Conservation (phyloP, 2,797 vertebrate genomes). For the Cetoscarus ocellatus region DNA sequence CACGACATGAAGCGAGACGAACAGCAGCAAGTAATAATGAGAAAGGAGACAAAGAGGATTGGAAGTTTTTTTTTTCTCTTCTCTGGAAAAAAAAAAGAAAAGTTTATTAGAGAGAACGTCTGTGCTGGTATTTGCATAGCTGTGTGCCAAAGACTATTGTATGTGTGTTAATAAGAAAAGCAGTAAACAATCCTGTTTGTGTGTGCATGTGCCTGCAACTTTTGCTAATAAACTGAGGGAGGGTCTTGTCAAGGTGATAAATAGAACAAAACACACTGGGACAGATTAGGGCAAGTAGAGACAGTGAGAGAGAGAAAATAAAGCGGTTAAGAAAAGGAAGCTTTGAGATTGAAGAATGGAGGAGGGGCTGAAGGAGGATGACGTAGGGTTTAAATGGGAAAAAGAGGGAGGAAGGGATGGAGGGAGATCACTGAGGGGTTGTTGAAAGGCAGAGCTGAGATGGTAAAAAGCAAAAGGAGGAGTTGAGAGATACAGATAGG, state of each 20-base stretch:
- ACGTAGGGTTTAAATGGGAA: slow-evolving; percentile 18
- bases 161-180: slow-evolving; percentile 42
- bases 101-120: slow-evolving; percentile 21
- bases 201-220: slow-evolving; percentile 9
- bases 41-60: slow-evolving; percentile 52
- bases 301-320: slow-evolving; percentile 38
- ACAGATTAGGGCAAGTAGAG: slow-evolving; percentile 46
- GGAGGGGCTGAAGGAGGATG: slow-evolving; percentile 56
- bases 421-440: slow-evolving; percentile 33
- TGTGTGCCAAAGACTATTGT: slow-evolving; percentile 43
- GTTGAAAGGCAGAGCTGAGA: slow-evolving; percentile 39
- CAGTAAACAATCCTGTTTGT: slow-evolving; percentile 33
- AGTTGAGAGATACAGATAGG: not conserved
- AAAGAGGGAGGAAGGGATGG: slow-evolving; percentile 6
- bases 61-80: slow-evolving; percentile 23
- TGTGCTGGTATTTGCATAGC: slow-evolving; percentile 15
- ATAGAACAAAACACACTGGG: slow-evolving; percentile 66
- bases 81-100: slow-evolving; percentile 28
- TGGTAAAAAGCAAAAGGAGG: slow-evolving; percentile 21
- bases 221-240: slow-evolving; percentile 67
- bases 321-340: slow-evolving; percentile 58
- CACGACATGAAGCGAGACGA: slow-evolving; percentile 58
- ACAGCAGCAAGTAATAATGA: slow-evolving; percentile 52
- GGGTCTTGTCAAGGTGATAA: slow-evolving; percentile 69
- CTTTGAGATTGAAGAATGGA: slow-evolving; percentile 44